Evolutionary conservation across 1,140 invertebrate genomes (phyloP).

Genomic region (Drusus annulatus): DNA sequence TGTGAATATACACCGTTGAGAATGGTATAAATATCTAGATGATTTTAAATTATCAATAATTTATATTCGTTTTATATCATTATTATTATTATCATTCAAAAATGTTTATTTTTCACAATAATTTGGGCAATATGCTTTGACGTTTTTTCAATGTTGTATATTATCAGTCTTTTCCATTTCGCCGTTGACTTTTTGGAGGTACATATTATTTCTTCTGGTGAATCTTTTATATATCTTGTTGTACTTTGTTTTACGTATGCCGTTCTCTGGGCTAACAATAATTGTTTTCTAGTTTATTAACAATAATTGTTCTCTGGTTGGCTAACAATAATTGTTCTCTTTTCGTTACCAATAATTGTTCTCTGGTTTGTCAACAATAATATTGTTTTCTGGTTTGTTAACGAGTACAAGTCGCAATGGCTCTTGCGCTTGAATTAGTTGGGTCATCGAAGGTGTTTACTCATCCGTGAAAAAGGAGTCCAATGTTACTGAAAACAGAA

Average conservation of each 20-base stretch:
- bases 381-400: not conserved
- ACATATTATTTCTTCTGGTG: conserved; percentile 4
- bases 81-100: conserved; percentile 22
- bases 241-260: conserved; percentile 17
- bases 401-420: not conserved
- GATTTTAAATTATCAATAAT: conserved; percentile 8
- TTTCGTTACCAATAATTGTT: not conserved
- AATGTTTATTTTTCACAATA: conserved; percentile 17
- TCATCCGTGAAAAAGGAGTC: conserved; percentile 13
- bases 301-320: not conserved
- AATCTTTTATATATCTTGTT: not conserved
- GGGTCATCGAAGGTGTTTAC: conserved; percentile 42
- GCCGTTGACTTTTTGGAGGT: not conserved
- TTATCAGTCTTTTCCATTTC: conserved; percentile 14
- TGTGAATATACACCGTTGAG: not conserved
- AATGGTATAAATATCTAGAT: conserved; percentile 12
- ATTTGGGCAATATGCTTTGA: conserved; percentile 32
- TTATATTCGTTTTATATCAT: conserved; percentile 14
- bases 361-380: no score
- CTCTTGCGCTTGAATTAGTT: not conserved
- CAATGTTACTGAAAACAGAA: conserved; percentile 50
- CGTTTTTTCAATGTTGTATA: conserved; percentile 22
- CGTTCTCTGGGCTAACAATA: not conserved
- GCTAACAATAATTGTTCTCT: not conserved
- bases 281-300: not conserved